Base-by-base conservation (phyloP, 2,888 invertebrate species). In the Xestia rhomboidea region DNA sequence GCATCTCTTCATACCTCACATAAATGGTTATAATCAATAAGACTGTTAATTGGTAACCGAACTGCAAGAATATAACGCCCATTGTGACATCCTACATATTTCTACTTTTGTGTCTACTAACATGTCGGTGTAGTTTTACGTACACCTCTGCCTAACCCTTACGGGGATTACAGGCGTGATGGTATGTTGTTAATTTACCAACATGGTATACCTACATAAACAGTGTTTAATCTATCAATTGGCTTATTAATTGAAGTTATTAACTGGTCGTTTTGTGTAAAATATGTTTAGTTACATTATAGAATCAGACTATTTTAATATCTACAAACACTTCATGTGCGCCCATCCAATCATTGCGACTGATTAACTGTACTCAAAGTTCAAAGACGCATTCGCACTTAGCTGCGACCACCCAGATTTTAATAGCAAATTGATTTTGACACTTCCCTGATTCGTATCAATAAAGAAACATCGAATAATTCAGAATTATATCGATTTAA, bases 341-440 rank as follows among this genome's bases (percentile, higher is more conserved):
- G 27, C 18, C 21, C 51, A 54, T 77, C 24, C 8, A 34, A 76
- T 79, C 27, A 49, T 57, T 57, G 7, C 41, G 7, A 49, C 68
- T 68, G 27, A 44, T 27, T 57, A 49, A 76, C 54, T 41, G 41
- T 82, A 44, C 21, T 54, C 24, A 68, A 63, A 66, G 24, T 24
- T 54, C 24, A 68, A 63, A 66, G 24, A 51, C 18, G 27, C 34
- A 57, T 76, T 68, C 63, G 60, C 69, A 82, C 68, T 34, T 30
- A 54, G 54, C n/a, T 30, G 34, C 6, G 81, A 76, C 84, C 87
- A 84, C 81, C 87, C 84, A 76, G 41, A 77, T 62, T 38, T 30
- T 3, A 66, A 8, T 46, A 57, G 18, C 44, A 70, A 81, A 75
- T 77, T 74, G 67, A 84, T 78, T 67, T 70, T 60, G 62, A 70